Base-by-base conservation (phyloP, 2,113 vertebrate genomes). In the Ceratotherium simum region DNA sequence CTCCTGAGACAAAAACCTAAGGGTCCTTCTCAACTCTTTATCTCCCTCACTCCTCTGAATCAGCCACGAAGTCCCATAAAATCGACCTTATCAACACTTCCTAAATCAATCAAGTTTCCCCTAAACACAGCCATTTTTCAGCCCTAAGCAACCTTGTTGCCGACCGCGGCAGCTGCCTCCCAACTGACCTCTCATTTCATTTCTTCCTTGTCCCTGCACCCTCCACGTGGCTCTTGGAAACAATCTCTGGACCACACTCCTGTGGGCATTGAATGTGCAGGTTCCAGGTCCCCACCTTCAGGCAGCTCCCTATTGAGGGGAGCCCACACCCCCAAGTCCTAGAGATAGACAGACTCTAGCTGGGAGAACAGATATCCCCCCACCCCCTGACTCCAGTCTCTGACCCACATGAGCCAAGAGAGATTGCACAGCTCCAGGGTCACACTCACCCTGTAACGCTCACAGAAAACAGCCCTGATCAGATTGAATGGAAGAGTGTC, bases 401-500 rank as follows among this genome's bases (percentile, higher is more conserved):
- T 82, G 79, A n/a, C 60, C 67, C 46, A 20, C 42, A 72, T 42
- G 72, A 70, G 70, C 33, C 39, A 73, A 73, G 69, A 67, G 60
- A 93, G 56, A 60, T 14, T 21, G 12, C n/a, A 39, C 27, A 76
- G 46, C 25, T 39, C 65, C n/a, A 29, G 75, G 75, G 65, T 82
- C 93, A 65, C 84, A n/a, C 29, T 60, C 20, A 13, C 39, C 36
- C 39, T 76, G 10, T 7, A 48, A 36, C 36, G 11, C 67, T 76
- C 46, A n/a, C 0, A 81, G 75, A 90, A 67, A 48, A 46, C 91
- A 90, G 83, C 58, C 91, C 83, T 88, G 56, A 27, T 73, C 81
- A 78, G 91, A 76, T 88, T 72, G 96, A 95, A 92, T 97, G 91
- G 80, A 72, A 92, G 64, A 79, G 29, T 51, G 76, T 75, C 93